These are phyloP conservation scores for Aphelenchoides besseyi DNA, from an alignment of 1,140 invertebrate species.

Conservation along the genomic window DNA sequence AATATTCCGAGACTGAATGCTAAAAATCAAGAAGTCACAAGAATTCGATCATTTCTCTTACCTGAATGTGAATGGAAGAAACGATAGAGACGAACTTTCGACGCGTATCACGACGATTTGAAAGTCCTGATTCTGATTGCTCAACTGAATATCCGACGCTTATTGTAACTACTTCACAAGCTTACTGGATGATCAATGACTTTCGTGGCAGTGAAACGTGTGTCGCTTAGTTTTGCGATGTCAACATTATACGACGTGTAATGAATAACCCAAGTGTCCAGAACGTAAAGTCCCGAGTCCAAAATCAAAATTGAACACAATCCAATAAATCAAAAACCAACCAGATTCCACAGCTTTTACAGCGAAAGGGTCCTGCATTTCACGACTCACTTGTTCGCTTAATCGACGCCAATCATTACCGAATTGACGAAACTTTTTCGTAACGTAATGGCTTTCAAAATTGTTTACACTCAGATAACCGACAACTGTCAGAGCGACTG, in stretches of 20 bases:
- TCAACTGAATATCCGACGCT: slow-evolving; percentile 2
- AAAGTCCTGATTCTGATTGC: slow-evolving; percentile 9
- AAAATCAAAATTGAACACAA: neutral
- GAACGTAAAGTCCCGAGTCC: slow-evolving; percentile 16
- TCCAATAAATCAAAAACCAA: neutral
- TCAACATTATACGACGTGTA: slow-evolving; percentile 10
- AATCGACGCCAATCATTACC: slow-evolving; percentile 3
- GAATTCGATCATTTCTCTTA: neutral
- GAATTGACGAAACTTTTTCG: slow-evolving; percentile 7
- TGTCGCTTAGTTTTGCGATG: slow-evolving; percentile 9
- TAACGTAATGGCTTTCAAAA: neutral
- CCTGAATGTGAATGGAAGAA: slow-evolving; percentile 7
- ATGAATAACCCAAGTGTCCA: slow-evolving; percentile 5
- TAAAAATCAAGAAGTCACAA: slow-evolving; percentile 9
- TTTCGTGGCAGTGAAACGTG: slow-evolving; percentile 13
- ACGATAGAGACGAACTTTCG: neutral
- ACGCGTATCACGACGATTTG: slow-evolving; percentile 14
- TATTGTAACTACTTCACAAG: neutral
- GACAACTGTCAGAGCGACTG: slow-evolving; percentile 3
- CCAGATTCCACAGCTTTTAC: slow-evolving; percentile 4
- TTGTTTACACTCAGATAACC: neutral
- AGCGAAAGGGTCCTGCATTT: slow-evolving; percentile 10
- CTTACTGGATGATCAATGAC: slow-evolving; percentile 11
- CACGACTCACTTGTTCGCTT: neutral
- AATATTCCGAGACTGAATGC: slow-evolving; percentile 10